Base-by-base conservation (phyloP, 2,113 vertebrate genomes). In the Fregetta grallaria region DNA sequence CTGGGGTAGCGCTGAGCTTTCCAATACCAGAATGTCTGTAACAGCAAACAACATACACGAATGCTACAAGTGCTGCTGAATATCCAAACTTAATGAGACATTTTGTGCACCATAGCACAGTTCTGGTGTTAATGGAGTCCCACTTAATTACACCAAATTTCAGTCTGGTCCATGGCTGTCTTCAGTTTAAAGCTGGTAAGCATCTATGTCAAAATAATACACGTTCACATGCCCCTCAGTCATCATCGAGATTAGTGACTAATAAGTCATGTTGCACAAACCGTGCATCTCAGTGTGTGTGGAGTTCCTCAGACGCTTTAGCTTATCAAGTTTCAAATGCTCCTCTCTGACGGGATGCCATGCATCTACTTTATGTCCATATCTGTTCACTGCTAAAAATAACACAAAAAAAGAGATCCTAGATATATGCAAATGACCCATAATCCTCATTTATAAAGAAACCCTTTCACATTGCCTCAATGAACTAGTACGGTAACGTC, bases 391-490 rank as follows among this genome's bases (percentile, higher is more conserved):
- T 62, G 58, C 27, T 86, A 59, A 66, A 92, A 79, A n/a, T 1
- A 90, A 40, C 75, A 88, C 23, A 38, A 71, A 70, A 65, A 45
- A 25, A 15, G 12, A 86, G 44, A 79, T 65, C 67, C 67, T 66
- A 62, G 36, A 44, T 42, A 25, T 7, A 86, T 29, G 58, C 32
- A 92, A 91, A 95, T 80, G 21, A 90, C 47, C 16, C 22, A 22
- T 84, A 86, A 83, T 80, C 26, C 55, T 95, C 34, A 59, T 83
- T 88, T 86, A 49, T 59, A 91, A 88, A 77, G 86, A 86, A 86
- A 83, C 8, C 20, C 68, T 36, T 92, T 66, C 86, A 66, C 45
- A 30, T 38, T 73, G 59, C 25, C 59, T 80, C 59, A 83, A 27
- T 70, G 55, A 80, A 58, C 50, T 42, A 53, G 74, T 72, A 88